Conservation (phyloP, 2,113 vertebrate genomes). For the Saguinus midas region DNA sequence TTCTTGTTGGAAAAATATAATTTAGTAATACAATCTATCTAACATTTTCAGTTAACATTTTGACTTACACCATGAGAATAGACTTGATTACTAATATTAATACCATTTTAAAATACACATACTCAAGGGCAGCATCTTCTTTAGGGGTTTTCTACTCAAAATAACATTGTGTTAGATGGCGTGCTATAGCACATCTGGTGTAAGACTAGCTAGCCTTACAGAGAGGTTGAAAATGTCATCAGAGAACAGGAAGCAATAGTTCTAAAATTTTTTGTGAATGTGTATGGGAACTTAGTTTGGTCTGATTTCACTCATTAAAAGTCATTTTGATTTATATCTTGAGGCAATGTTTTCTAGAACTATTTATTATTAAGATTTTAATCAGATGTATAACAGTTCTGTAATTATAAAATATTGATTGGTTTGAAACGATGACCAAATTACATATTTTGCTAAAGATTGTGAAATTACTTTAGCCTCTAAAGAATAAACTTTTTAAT, state of each 20-base stretch:
- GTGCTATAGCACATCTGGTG: not conserved
- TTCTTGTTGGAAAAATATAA: not conserved
- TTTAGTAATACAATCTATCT: not conserved
- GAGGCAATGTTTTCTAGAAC: not conserved
- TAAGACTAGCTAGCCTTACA: no score
- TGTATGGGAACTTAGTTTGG: not conserved
- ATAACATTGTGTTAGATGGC: not conserved
- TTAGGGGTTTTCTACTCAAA: not conserved
- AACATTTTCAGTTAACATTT: conserved; percentile 20
- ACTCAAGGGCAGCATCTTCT: not conserved
- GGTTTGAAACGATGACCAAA: not conserved
- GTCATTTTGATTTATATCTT: not conserved
- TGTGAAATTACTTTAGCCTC: not conserved
- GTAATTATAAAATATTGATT: conserved; percentile 11
- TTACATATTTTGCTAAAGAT: not conserved
- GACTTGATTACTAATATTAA: not conserved
- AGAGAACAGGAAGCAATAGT: not conserved
- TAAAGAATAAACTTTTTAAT: not conserved
- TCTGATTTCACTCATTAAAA: not conserved
- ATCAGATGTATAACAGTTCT: not conserved
- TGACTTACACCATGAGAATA: not conserved
- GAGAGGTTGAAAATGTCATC: not conserved
- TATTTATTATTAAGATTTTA: not conserved
- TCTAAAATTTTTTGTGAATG: not conserved
- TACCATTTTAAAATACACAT: no score